Evolutionary conservation across 2,888 invertebrate species (phyloP), one percentile per base, ranked within the genome.

Genomic region (Protophormia terraenovae): DNA sequence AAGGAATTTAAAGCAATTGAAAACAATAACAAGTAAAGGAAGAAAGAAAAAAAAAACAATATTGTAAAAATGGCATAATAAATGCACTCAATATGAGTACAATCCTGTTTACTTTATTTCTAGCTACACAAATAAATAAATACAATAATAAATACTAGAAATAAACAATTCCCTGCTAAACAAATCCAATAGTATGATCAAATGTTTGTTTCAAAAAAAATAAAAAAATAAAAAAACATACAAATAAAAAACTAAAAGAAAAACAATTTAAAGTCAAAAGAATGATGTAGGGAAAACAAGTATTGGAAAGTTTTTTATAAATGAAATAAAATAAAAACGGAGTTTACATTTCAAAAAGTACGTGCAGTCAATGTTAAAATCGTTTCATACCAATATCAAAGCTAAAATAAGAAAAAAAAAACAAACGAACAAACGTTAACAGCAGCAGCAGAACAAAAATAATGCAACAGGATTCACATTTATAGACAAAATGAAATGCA

Each of bases 291-390:
- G n/a, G n/a, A 32, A 19, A 53, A 22, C 50, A 41, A 62, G 55
- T 62, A 67, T 78, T 69, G 53, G 41, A 62, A 62, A 64, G 27
- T 32, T 53, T 84, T 79, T 75, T 73, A 38, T 32, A 81, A 81
- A 78, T 69, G 64, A 75, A 85, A 82, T 78, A 79, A 75, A 78
- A 79, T 71, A 85, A 79, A 79, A 79, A 85, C 82, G 75, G 47
- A 85, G 82, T 85, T 85, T 85, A 82, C 85, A 82, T 82, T 75
- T 85, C 82, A 75, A 73, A 75, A 75, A 69, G 80, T 86, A 87
- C 87, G 87, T 87, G 87, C 86, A 87, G 77, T 84, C 81, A 87
- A 86, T 87, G 84, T 84, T 87, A 87, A 87, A 87, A 84, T 84
- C 73, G 82, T 81, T 84, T 77, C 66, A 72, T n/a, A 77, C 53